Conservation (phyloP, 2,113 vertebrate genomes). For the Crotalus viridis region DNA sequence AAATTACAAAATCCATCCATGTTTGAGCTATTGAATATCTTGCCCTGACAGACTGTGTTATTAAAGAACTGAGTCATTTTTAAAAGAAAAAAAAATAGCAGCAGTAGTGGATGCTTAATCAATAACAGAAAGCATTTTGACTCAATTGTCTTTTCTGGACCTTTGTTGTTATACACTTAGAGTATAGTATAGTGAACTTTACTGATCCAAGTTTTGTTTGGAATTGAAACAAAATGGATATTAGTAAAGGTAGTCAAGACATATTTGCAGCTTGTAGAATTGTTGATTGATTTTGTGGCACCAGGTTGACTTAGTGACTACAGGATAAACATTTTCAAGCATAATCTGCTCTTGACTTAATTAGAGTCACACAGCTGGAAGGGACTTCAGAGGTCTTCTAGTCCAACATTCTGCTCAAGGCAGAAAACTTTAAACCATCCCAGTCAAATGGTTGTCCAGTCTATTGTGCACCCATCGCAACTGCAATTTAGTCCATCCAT, state of each 20-base stretch:
- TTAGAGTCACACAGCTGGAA: neutral
- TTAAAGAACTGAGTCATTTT: conserved; percentile 13
- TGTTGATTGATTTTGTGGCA: neutral
- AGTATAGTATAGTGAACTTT: neutral
- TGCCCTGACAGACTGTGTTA: neutral
- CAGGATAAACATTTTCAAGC: neutral
- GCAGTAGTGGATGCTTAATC: neutral
- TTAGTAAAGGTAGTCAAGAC: neutral
- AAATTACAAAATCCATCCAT: neutral
- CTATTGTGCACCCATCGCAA: neutral
- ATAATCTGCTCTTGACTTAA: neutral
- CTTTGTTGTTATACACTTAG: neutral
- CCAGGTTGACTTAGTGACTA: neutral
- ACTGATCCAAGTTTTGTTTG: neutral
- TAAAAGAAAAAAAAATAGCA: neutral
- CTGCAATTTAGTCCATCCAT: neutral
- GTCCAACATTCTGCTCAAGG: neutral
- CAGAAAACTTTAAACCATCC: neutral
- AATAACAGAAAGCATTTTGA: neutral
- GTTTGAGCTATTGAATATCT: neutral
- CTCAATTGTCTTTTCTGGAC: conserved; percentile 8
- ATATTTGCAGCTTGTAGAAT: neutral
- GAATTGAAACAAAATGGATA: neutral
- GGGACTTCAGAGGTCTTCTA: neutral
- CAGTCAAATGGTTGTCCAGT: neutral